These are phyloP conservation scores for Sebastes minor DNA, from an alignment of 2,797 vertebrate species.

Conservation along the genomic window DNA sequence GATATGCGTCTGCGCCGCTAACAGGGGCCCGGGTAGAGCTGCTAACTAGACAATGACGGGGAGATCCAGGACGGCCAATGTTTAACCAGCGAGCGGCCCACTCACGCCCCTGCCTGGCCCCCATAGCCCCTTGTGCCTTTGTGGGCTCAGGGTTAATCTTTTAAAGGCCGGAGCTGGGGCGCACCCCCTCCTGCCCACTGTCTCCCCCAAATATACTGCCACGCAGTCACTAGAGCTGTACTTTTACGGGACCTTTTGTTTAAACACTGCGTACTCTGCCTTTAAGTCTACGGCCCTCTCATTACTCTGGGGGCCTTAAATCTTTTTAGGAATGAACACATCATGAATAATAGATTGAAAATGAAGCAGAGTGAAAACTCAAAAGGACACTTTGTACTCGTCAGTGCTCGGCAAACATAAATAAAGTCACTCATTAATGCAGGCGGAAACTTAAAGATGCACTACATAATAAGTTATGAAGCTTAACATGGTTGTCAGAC, in stretches of 20 bases:
- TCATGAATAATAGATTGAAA: slow-evolving; percentile 59
- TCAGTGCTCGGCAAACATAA: slow-evolving; percentile 15
- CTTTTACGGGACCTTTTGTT: slow-evolving; percentile 74
- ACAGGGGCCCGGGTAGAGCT: slow-evolving; percentile 56
- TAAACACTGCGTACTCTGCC: slow-evolving; percentile 30
- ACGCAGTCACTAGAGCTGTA: slow-evolving; percentile 76
- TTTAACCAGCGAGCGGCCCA: slow-evolving; percentile 77
- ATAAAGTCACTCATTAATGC: slow-evolving; percentile 29
- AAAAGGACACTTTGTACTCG: not conserved
- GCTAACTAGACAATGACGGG: slow-evolving; percentile 80
- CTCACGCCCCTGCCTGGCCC: slow-evolving; percentile 64
- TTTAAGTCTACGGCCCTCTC: slow-evolving; percentile 41
- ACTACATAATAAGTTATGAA: not conserved
- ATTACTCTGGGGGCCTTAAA: slow-evolving; percentile 45
- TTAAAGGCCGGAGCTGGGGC: slow-evolving; percentile 60
- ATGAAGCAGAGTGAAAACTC: slow-evolving; percentile 18
- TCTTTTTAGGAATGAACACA: slow-evolving; percentile 41
- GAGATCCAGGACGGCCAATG: slow-evolving; percentile 68
- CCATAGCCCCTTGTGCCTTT: slow-evolving; percentile 65
- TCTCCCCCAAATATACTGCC: slow-evolving; percentile 73
- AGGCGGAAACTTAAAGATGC: not conserved
- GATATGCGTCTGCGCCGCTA: slow-evolving; percentile 69
- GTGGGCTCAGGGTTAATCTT: slow-evolving; percentile 79
- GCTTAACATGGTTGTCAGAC: not conserved
- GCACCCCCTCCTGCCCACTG: slow-evolving; percentile 65